Percentiles rank a stretch among this genome's conserved stretches.
Evolutionary conservation across 1,140 invertebrate species (phyloP).

Genomic region (Solenopsis invicta): DNA sequence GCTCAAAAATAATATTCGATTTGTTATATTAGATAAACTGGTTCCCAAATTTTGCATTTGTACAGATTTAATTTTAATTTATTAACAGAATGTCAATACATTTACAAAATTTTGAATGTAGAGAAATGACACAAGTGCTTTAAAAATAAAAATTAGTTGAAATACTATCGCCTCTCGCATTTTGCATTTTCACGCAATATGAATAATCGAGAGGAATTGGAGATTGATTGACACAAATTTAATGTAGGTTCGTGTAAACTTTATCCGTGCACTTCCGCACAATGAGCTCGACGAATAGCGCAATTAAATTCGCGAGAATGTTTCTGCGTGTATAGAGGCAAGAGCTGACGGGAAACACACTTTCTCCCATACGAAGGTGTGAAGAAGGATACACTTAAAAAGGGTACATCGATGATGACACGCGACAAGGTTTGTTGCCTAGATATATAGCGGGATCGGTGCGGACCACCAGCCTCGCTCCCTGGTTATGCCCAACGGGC

Average conservation of each 20-base stretch:
- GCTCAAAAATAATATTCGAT: neutral
- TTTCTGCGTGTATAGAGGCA: neutral
- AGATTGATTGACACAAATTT: neutral
- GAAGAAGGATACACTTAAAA: slow-evolving; percentile 6
- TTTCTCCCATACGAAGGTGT: neutral
- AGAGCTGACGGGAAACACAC: neutral
- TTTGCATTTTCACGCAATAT: neutral
- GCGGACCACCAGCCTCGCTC: slow-evolving; percentile 72
- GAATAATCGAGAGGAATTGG: slow-evolving; percentile 1
- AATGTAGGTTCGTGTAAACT: slow-evolving; percentile 9
- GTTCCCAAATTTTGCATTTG: neutral
- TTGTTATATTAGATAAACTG: neutral
- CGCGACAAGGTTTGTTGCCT: slow-evolving; percentile 54
- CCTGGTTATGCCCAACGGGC: slow-evolving; percentile 65
- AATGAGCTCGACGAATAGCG: slow-evolving; percentile 18
- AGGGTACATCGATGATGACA: slow-evolving; percentile 49
- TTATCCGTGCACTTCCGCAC: neutral
- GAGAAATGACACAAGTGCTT: neutral
- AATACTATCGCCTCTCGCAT: neutral
- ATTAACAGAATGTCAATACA: neutral
- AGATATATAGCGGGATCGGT: slow-evolving; percentile 53
- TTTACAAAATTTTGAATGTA: neutral
- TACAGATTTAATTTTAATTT: neutral
- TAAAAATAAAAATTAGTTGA: neutral
- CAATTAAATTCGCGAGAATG: slow-evolving; percentile 37